Conservation (phyloP, 2,113 vertebrate species). For the Austrofundulus limnaeus region DNA sequence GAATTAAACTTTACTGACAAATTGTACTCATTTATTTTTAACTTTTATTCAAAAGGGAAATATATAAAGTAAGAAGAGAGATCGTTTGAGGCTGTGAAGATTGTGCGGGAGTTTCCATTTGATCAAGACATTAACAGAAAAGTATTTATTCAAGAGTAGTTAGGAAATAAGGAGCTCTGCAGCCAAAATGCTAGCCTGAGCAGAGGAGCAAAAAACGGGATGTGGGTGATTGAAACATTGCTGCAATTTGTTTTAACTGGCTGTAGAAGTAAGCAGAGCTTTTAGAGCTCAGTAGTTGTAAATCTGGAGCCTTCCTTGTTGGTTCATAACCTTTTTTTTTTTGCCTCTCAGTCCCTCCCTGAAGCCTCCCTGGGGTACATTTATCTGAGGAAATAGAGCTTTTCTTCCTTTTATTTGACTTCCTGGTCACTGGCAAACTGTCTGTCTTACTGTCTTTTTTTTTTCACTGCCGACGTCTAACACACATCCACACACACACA, state of each 20-base stretch:
- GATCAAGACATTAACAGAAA: conserved; percentile 54
- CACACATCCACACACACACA: no score
- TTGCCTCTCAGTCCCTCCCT: conserved; percentile 60
- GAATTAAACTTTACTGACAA: no score
- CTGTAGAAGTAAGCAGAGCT: conserved; percentile 78
- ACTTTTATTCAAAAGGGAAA: not conserved
- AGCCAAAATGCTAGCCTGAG: conserved; percentile 50
- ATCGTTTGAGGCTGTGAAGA: conserved; percentile 13
- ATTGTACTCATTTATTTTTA: conserved; percentile 9
- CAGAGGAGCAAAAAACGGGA: conserved; percentile 63
- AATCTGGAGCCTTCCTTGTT: conserved; percentile 71
- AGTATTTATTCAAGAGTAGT: conserved; percentile 75
- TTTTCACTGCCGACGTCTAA: conserved; percentile 11
- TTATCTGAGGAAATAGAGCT: conserved; percentile 73
- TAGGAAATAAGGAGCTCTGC: conserved; percentile 68
- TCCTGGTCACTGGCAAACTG: conserved; percentile 60
- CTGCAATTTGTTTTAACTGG: conserved; percentile 81
- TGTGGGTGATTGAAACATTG: conserved; percentile 73
- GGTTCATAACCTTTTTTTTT: conserved; percentile 72
- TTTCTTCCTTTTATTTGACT: conserved; percentile 76
- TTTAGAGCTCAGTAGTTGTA: conserved; percentile 68
- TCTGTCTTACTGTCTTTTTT: conserved; percentile 28
- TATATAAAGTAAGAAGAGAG: conserved; percentile 29
- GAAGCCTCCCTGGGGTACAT: conserved; percentile 72
- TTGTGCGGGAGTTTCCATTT: conserved; percentile 62